Percentiles rank a stretch among this genome's conserved stretches.
These are phyloP conservation scores for Euwallacea similis DNA, from an alignment of 1,140 invertebrate genomes.

Conservation along the genomic window DNA sequence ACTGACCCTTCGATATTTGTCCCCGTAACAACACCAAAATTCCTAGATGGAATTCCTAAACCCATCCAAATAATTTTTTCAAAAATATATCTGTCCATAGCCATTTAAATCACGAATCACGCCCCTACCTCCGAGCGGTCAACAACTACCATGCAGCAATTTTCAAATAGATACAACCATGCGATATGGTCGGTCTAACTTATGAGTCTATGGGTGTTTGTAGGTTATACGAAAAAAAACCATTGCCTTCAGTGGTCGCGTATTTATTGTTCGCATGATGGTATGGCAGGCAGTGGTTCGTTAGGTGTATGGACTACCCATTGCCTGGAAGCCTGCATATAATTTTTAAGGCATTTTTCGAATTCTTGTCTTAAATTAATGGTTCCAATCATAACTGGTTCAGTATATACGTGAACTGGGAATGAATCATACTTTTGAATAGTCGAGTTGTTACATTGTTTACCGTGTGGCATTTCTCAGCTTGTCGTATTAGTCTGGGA, in stretches of 20 bases:
- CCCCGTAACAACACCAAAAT: too few species aligned
- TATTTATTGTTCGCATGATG: slow-evolving; percentile 21
- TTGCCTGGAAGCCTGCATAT: slow-evolving; percentile 11
- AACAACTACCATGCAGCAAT: slow-evolving; percentile 12
- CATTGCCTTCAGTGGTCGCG: slow-evolving; percentile 13
- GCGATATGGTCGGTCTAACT: slow-evolving; percentile 18
- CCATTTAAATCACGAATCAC: slow-evolving; percentile 8
- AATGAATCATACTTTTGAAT: too few species aligned
- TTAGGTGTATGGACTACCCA: slow-evolving; percentile 12
- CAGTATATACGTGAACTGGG: too few species aligned
- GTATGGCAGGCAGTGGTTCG: slow-evolving; percentile 12
- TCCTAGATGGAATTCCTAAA: too few species aligned
- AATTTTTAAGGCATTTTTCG: too few species aligned
- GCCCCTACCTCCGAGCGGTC: slow-evolving; percentile 11
- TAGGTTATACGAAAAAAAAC: neutral
- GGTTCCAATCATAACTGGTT: too few species aligned
- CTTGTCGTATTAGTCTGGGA: too few species aligned
- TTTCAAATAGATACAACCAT: slow-evolving; percentile 19
- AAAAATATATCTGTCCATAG: neutral
- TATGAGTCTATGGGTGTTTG: slow-evolving; percentile 22
- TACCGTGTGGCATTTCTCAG: too few species aligned
- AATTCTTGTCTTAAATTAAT: too few species aligned
- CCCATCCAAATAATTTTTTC: too few species aligned
- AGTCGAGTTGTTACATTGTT: too few species aligned
- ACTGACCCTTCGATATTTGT: too few species aligned